Evolutionary conservation across 2,113 vertebrate genomes (phyloP).

Genomic region (Phainopepla nitens): DNA sequence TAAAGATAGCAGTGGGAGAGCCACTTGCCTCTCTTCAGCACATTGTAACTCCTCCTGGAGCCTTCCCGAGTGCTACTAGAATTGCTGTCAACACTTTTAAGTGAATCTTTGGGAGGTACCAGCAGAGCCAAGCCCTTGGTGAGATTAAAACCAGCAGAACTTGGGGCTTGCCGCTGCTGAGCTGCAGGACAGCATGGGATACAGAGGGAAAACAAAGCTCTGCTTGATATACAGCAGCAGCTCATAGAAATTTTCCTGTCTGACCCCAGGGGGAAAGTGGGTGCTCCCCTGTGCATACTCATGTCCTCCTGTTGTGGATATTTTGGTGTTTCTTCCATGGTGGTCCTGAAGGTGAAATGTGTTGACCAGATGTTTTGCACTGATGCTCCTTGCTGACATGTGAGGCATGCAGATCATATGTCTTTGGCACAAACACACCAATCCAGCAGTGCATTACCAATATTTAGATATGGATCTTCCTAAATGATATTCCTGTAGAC

Average conservation of each 20-base stretch:
- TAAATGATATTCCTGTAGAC: not conserved
- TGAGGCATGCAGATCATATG: not conserved
- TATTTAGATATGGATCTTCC: not conserved
- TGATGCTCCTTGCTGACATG: not conserved
- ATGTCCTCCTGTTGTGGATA: not conserved
- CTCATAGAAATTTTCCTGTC: not conserved
- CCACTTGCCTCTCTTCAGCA: not conserved
- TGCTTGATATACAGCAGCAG: not conserved
- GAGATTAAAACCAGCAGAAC: not conserved
- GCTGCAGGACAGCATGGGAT: accelerated
- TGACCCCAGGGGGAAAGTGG: not conserved
- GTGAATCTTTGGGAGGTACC: not conserved
- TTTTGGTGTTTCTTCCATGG: not conserved
- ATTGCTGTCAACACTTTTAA: not conserved
- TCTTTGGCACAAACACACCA: not conserved
- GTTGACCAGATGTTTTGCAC: not conserved
- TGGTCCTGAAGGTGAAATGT: not conserved
- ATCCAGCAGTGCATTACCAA: not conserved
- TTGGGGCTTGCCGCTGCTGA: not conserved
- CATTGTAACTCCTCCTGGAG: not conserved
- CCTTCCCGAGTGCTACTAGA: not conserved
- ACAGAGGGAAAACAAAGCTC: not conserved
- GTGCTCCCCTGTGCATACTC: accelerated
- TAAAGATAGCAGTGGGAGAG: not conserved
- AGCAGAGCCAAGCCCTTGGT: not conserved